Base-by-base conservation (phyloP, 2,888 invertebrate genomes). In the Ophion slaviceki region DNA sequence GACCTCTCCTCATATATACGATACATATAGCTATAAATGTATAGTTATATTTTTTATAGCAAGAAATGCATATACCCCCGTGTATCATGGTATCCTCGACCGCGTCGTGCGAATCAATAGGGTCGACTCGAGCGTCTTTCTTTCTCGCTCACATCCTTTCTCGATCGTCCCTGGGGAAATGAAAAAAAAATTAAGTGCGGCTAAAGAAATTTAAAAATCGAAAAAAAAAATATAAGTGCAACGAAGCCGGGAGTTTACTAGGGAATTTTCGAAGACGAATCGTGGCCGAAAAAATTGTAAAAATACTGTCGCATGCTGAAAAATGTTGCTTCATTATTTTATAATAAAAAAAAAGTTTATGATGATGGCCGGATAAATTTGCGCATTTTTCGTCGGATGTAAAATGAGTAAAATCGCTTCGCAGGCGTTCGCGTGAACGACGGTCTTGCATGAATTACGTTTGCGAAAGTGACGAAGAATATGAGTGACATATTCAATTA, bases 401-500 rank as follows among this genome's bases (percentile, higher is more conserved):
- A 32, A 32, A 32, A 1, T 47, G 47, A 47, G 47, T 14, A 11
- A 47, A 47, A 14, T 14, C 10, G 14, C 11, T 47, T 47, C 10
- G 14, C 14, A 47, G 3, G 14, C 14, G 47, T 47, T 47, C 47
- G 24, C 36, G 28, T 17, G 40, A 28, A 62, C 24, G 61, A 47
- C n/a, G 8, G 5, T n/a, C 28, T 32, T 61, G 11, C 24, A 57
- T 47, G 47, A 66, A 76, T 66, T 68, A 68, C 61, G 20, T 68
- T 67, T 17, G 67, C 14, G 45, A 75, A 80, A 66, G 67, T 68
- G 75, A 53, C 53, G 64, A 80, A 75, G 67, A 68, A 75, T 72
- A 70, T 62, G 83, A 79, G 77, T 84, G 84, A 77, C 84, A 74
- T 72, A 72, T 77, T 77, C 72, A 84, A 84, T 84, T 84, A 84